These are phyloP conservation scores for Mormyrus hasselquistii DNA, from an alignment of 2,797 vertebrate species.

Conservation along the genomic window DNA sequence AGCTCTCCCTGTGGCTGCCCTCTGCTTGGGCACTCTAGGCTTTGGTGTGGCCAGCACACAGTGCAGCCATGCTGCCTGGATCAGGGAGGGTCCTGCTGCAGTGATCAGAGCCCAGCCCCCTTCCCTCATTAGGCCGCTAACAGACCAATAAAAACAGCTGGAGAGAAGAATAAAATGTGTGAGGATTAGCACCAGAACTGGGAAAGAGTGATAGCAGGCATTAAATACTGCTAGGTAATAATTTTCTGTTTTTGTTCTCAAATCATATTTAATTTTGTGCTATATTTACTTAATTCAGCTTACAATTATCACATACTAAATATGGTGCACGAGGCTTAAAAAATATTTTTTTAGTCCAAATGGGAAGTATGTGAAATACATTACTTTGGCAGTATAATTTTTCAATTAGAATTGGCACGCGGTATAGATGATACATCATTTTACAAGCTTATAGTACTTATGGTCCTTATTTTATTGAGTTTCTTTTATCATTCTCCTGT, in stretches of 20 bases:
- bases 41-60: background rate
- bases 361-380: background rate
- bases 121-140: background rate
- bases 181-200: background rate
- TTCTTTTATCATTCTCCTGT: background rate
- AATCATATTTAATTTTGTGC: background rate
- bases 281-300: background rate
- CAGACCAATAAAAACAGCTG: slow-evolving; percentile 1
- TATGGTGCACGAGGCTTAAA: background rate
- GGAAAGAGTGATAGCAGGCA: background rate
- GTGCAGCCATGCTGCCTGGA: background rate
- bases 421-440: background rate
- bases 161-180: background rate
- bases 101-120: background rate
- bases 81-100: background rate
- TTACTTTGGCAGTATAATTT: background rate
- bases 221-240: background rate
- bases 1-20: background rate
- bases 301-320: background rate
- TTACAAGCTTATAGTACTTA: background rate
- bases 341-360: background rate
- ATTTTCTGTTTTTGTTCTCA: background rate
- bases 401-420: background rate
- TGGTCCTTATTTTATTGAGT: background rate
- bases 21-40: background rate